Evolutionary conservation across 2,888 invertebrate species (phyloP).

Genomic region (Microctonus hyperodae): DNA sequence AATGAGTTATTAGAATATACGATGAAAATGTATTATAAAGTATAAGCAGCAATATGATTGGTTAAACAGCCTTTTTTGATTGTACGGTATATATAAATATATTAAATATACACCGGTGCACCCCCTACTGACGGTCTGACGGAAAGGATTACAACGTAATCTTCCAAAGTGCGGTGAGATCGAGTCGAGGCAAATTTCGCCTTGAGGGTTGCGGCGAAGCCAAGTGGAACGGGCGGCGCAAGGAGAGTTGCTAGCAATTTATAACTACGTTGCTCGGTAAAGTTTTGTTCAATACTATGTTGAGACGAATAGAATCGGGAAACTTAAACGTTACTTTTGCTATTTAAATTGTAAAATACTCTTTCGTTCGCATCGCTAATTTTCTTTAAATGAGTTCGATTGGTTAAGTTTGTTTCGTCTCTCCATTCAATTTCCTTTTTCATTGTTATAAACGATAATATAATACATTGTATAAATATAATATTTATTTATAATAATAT

Average conservation of each 20-base stretch:
- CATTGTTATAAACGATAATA: too few relatives aligned
- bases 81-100: not conserved
- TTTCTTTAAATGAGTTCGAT: not conserved
- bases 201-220: constrained; percentile 27
- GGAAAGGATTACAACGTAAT: constrained; percentile 35
- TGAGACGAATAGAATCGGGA: not conserved
- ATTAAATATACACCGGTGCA: not conserved
- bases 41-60: not conserved
- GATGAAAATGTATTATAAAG: not conserved
- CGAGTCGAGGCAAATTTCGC: constrained; percentile 37
- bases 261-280: constrained; percentile 21
- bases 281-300: constrained; percentile 8
- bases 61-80: not conserved
- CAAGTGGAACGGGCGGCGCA: constrained; percentile 16
- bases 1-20: not conserved
- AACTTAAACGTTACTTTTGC: not conserved
- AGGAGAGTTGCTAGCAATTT: constrained; percentile 23
- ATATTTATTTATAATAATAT: not conserved
- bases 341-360: not conserved
- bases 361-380: constrained; percentile 13
- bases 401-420: not conserved
- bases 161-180: constrained; percentile 44
- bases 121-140: constrained; percentile 1
- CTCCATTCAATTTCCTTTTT: not conserved
- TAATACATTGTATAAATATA: not conserved